phyloP scores from a whole-genome alignment of 1,140 invertebrate species.

The Cotesia chilonis region DNA sequence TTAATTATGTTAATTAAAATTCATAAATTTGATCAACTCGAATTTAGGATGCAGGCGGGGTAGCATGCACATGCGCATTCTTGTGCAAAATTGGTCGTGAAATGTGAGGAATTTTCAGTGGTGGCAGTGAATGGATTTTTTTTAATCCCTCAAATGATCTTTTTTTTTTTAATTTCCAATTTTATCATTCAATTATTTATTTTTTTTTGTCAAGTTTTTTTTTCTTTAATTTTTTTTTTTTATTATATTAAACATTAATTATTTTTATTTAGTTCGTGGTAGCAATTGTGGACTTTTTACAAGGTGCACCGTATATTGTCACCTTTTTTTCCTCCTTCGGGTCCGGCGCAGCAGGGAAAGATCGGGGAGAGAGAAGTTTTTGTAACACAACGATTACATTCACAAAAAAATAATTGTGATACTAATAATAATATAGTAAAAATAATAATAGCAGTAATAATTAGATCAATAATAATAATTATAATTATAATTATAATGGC shows the following conservation, averaged over 20 bases:
- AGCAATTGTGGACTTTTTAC: constrained; percentile 60
- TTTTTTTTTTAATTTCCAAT: constrained; percentile 36
- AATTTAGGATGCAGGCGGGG: constrained; percentile 48
- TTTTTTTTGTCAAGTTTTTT: constrained; percentile 40
- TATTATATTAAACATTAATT: neutral
- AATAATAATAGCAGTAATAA: constrained; percentile 43
- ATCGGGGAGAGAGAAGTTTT: constrained; percentile 68
- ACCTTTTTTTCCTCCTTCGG: constrained; percentile 77
- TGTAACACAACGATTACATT: constrained; percentile 69
- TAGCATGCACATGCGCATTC: constrained; percentile 63
- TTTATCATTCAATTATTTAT: constrained; percentile 39
- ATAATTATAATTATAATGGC: constrained; percentile 53
- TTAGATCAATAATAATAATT: constrained; percentile 40
- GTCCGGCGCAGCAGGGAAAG: constrained; percentile 70
- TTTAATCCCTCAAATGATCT: constrained; percentile 32
- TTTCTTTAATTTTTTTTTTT: constrained; percentile 37
- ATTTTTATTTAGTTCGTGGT: constrained; percentile 49
- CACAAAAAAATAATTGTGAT: constrained; percentile 61
- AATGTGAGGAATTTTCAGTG: constrained; percentile 41
- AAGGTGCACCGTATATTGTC: constrained; percentile 72
- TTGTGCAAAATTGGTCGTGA: constrained; percentile 60
- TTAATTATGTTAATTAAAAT: constrained; percentile 22
- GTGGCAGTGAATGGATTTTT: constrained; percentile 56
- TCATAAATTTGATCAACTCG: constrained; percentile 28
- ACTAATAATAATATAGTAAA: constrained; percentile 60